A percentile compares a stretch with the other conserved stretches of the same genome.
Evolutionary conservation across 2,888 invertebrate genomes (phyloP).

Genomic region (Sinodicranocentrus sp.): DNA sequence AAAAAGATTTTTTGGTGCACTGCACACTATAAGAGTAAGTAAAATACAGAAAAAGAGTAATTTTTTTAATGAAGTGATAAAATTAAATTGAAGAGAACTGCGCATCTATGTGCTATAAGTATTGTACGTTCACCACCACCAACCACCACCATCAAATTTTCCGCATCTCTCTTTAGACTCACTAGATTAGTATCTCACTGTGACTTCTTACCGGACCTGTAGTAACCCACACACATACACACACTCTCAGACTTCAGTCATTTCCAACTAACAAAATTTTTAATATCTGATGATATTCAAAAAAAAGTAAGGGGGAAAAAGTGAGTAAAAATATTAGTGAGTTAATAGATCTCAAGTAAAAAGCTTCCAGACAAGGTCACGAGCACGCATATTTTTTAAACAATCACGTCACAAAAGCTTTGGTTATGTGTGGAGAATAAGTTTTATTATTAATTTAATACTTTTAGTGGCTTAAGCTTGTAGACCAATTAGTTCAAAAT

Average conservation of each 20-base stretch:
- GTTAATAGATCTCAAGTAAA: neutral
- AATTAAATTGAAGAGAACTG: neutral
- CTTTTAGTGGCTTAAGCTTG: too few relatives aligned
- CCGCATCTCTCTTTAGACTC: slow-evolving; percentile 37
- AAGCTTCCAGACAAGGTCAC: slow-evolving; percentile 39
- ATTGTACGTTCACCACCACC: slow-evolving; percentile 27
- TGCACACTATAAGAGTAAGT: slow-evolving; percentile 1
- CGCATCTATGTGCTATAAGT: neutral
- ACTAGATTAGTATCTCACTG: slow-evolving; percentile 68
- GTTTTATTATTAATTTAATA: too few relatives aligned
- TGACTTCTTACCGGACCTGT: slow-evolving; percentile 65
- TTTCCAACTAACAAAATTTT: slow-evolving; percentile 1
- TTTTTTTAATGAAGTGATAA: too few relatives aligned
- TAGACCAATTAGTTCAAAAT: too few relatives aligned
- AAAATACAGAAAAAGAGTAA: neutral
- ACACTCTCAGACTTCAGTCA: slow-evolving; percentile 53
- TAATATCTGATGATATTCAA: neutral
- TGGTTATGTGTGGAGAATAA: neutral
- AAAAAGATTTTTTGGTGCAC: neutral
- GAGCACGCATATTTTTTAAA: slow-evolving; percentile 45
- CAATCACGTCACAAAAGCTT: slow-evolving; percentile 26
- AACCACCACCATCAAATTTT: neutral
- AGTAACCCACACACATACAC: slow-evolving; percentile 58
- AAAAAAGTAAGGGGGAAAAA: neutral
- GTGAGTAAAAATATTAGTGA: neutral